A percentile compares a stretch with the other conserved stretches of the same genome.
Evolutionary conservation across 1,140 invertebrate genomes (phyloP).

Genomic region (Brachionus calyciflorus): DNA sequence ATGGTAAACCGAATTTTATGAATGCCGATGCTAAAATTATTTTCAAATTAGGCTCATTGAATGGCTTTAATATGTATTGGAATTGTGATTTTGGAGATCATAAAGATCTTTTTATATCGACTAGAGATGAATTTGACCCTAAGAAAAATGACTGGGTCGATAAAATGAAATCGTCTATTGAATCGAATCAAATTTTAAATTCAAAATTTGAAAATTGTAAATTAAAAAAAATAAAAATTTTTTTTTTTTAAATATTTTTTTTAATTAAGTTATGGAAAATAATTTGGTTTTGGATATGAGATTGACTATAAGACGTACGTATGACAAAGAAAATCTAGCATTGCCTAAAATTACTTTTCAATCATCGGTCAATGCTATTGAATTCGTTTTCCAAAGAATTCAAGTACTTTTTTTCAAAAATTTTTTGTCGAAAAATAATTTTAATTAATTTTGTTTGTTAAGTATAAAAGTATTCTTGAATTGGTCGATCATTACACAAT

Average conservation of each 20-base stretch:
- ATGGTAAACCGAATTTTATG: constrained; percentile 25
- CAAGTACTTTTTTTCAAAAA: constrained; percentile 17
- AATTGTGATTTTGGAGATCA: constrained; percentile 20
- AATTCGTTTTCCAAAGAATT: constrained; percentile 19
- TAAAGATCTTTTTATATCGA: not conserved
- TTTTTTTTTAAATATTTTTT: not conserved
- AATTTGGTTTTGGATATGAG: not conserved
- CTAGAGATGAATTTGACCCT: not conserved
- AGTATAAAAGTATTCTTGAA: constrained; percentile 69
- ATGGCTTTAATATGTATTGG: constrained; percentile 44
- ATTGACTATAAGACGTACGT: constrained; percentile 5
- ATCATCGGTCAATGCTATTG: constrained; percentile 23
- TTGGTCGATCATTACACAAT: constrained; percentile 69
- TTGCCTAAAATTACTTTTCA: constrained; percentile 27
- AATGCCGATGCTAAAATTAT: constrained; percentile 39
- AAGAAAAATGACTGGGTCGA: not conserved
- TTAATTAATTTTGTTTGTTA: constrained; percentile 48
- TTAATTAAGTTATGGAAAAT: constrained; percentile 25
- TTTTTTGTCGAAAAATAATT: not conserved
- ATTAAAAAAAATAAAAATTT: not conserved
- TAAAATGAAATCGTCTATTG: constrained; percentile 16
- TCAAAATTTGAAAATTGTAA: constrained; percentile 25
- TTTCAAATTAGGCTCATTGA: constrained; percentile 40
- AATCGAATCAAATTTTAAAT: not conserved
- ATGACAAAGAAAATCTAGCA: not conserved